A percentile compares a stretch with the other conserved stretches of the same genome.
Evolutionary conservation across 1,140 invertebrate species (phyloP).

Genomic region (Chironomus striatipennis): DNA sequence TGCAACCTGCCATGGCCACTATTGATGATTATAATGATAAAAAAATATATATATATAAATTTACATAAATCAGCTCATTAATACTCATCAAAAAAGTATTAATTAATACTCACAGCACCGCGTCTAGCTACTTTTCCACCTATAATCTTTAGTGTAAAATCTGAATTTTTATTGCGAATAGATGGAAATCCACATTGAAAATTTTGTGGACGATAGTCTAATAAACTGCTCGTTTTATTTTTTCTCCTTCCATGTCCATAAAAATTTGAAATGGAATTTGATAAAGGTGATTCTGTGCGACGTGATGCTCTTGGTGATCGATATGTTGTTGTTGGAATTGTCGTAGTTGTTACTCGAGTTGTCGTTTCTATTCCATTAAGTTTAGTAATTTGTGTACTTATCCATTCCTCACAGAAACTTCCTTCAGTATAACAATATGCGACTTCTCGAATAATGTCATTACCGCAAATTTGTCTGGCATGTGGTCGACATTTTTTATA

Average conservation of each 20-base stretch:
- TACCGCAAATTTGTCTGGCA: constrained; percentile 60
- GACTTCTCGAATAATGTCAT: constrained; percentile 64
- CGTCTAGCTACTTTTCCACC: constrained; percentile 67
- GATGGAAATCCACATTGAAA: constrained; percentile 34
- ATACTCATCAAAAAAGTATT: not conserved
- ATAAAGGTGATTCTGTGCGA: not conserved
- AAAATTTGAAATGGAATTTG: not conserved
- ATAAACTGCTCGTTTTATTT: constrained; percentile 25
- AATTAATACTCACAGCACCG: constrained; percentile 38
- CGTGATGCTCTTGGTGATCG: constrained; percentile 29
- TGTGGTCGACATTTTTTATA: constrained; percentile 56
- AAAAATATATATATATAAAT: not conserved
- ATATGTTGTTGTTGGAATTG: not conserved
- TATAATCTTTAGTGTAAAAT: constrained; percentile 60
- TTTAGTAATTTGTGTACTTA: constrained; percentile 44
- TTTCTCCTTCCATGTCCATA: not conserved
- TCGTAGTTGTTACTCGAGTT: not conserved
- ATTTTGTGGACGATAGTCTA: constrained; percentile 35
- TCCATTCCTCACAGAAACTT: constrained; percentile 67
- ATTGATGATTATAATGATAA: not conserved
- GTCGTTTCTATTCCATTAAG: not conserved
- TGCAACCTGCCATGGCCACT: constrained; percentile 90
- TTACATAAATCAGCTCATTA: not conserved
- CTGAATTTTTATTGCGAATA: constrained; percentile 33
- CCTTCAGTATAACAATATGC: constrained; percentile 77